Evolutionary conservation across 2,113 vertebrate genomes (phyloP).

Genomic region (Campylomormyrus tamandua): DNA sequence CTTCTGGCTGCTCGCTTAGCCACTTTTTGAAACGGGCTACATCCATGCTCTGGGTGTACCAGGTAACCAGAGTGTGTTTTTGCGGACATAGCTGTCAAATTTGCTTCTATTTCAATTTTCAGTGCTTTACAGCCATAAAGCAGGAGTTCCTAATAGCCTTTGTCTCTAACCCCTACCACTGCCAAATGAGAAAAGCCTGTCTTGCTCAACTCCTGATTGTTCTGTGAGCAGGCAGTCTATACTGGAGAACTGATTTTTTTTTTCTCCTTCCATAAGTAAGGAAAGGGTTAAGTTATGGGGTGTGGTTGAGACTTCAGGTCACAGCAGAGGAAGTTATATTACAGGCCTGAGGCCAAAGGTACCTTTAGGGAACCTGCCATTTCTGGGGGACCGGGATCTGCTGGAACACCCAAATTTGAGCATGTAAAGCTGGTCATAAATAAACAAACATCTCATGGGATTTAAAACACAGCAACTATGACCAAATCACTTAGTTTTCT

Average conservation of each 20-base stretch:
- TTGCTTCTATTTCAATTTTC: background rate
- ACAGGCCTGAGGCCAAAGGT: constrained; percentile 8
- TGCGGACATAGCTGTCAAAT: background rate
- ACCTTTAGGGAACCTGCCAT: constrained; percentile 6
- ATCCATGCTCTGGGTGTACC: background rate
- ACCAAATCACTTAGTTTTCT: background rate
- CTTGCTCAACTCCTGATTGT: background rate
- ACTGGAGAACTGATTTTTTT: background rate
- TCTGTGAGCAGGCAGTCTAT: background rate
- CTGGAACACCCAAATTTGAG: constrained; percentile 4
- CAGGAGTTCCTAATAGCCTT: background rate
- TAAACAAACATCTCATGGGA: background rate
- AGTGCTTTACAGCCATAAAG: background rate
- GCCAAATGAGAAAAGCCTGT: background rate
- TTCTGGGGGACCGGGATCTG: constrained; percentile 2
- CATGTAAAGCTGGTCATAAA: background rate
- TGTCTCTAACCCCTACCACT: background rate
- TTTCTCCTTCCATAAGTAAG: background rate
- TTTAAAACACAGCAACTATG: background rate
- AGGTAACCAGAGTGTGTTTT: background rate
- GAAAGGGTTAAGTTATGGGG: constrained; percentile 10
- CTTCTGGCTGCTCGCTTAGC: background rate
- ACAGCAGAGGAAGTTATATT: constrained; percentile 12
- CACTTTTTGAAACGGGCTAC: background rate
- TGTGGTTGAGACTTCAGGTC: constrained; percentile 11